phyloP scores from a whole-genome alignment of 2,797 vertebrate genomes.

The Cephalopachus bancanus region DNA sequence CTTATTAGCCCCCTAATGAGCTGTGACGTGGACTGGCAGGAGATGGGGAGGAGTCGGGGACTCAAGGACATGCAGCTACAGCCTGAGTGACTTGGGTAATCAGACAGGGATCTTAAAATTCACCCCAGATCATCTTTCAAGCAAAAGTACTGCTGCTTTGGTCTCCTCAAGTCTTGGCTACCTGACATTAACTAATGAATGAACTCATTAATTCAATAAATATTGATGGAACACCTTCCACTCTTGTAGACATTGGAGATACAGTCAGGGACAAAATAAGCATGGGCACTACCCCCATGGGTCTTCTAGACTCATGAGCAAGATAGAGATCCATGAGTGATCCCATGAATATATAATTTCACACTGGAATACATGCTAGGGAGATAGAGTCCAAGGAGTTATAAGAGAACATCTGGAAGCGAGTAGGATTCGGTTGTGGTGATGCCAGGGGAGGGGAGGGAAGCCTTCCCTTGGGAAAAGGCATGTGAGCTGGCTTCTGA shows the following conservation, averaged over 20 bases:
- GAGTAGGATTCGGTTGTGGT: background rate
- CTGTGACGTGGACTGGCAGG: slow-evolving; percentile 40
- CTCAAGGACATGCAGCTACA: background rate
- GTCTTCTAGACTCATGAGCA: background rate
- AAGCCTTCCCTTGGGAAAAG: background rate
- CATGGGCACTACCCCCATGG: background rate
- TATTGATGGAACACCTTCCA: background rate
- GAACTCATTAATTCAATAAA: slow-evolving; percentile 22
- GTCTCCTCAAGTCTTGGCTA: slow-evolving; percentile 9
- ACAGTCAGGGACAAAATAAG: background rate
- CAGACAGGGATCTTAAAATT: slow-evolving; percentile 45
- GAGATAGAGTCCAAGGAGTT: background rate
- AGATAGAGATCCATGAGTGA: background rate
- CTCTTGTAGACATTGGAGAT: background rate
- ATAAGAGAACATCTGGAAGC: background rate
- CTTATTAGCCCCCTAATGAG: slow-evolving; percentile 62
- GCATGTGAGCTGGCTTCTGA: background rate
- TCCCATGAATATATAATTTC: background rate
- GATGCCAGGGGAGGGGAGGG: no score
- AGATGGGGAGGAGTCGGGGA: background rate
- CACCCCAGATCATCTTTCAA: background rate
- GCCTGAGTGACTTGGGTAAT: background rate
- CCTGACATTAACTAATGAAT: background rate
- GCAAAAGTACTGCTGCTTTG: background rate
- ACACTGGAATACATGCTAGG: background rate